Evolutionary conservation across 2,797 vertebrate species (phyloP), one percentile per base, ranked within the genome.

Genomic region (Ctenopoma kingsleyae): DNA sequence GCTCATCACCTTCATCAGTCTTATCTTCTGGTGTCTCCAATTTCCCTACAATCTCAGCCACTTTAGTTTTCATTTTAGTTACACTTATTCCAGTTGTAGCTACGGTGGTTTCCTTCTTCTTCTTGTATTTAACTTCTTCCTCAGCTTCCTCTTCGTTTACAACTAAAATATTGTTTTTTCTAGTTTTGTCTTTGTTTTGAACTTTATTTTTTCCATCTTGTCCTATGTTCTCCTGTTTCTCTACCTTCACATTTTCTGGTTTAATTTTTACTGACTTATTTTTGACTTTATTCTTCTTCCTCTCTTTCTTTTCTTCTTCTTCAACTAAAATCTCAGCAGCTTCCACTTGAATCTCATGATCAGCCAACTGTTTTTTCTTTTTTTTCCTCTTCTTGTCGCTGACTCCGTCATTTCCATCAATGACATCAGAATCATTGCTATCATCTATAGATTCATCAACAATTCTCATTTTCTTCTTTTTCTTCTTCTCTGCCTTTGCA

Each of bases 151-250:
- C 79, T 41, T 19, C 23, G 22, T 3, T 75, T 20, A 4, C 40
- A 63, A 11, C 6, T 53, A 22, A 10, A 44, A 23, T 5, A 0
- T n/a, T 20, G 0, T 49, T 17, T 69, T 82, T 80, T 48, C 1
- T 4, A 64, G 88, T 89, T 36, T 80, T 85, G 9, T 0, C 38
- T 69, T 75, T 87, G 57, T 78, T 78, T n/a, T 30, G 3, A 16
- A 38, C 7, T 20, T 0, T 3, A 13, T 70, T 20, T 11, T 56
- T 20, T 59, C 0, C 38, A 36, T 1, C 32, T 49, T 47, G 19
- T 9, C 71, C 1, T 16, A 75, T 35, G 22, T 74, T 44, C 16
- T 75, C 74, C 43, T 62, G 71, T 16, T 52, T n/a, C 11, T 66
- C 19, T 1, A 20, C 20, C 19, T 44, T 30, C 8, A 1, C 17